Evolutionary conservation across 37 sponge, comb jelly and placozoan species (phyloP), one percentile per base, ranked within the genome.

Genomic region (Aphrocallistes beatrix): DNA sequence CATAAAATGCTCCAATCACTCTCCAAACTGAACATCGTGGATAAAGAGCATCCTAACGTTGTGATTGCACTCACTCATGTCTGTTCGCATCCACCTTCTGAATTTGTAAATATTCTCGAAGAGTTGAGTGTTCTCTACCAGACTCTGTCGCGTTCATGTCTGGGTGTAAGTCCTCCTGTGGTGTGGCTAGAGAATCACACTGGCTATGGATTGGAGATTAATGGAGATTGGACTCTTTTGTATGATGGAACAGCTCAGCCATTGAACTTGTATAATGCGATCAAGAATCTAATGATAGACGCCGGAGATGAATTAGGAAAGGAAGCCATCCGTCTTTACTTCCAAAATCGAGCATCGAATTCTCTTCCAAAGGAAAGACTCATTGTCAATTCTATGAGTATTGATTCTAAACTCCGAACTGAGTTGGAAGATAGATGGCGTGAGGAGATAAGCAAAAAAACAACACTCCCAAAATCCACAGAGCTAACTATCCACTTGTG

Each of bases 211-310:
- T 60, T 60, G 21, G n/a, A 21, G 8, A 28, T 3, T 3, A 8
- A 13, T 6, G 75, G 75, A 32, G 75, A 60, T 60, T 60, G 75
- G 75, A 60, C 75, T 32, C 75, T 60, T 19, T 60, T 60, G 75
- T 60, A 60, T 60, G 75, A 60, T 60, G 75, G 34, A 6, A 60
- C 75, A 60, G 75, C 8, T 32, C 75, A 60, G n/a, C 75, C 75
- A 25, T 30, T 60, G 32, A 60, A 60, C 34, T 13, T 60, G 75
- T 60, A 60, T 13, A 13, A 60, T 3, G 75, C 75, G 10, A 60
- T 60, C 17, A 60, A 30, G n/a, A 30, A 60, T 19, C 75, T 60
- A 28, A 60, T 60, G 75, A 30, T 60, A 30, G n/a, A 30, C 3
- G 75, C 75, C 10, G 75, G 75, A 60, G 75, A 60, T 60, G 75